phyloP scores from a whole-genome alignment of 2,797 vertebrate species.

The Anomalospiza imberbis region DNA sequence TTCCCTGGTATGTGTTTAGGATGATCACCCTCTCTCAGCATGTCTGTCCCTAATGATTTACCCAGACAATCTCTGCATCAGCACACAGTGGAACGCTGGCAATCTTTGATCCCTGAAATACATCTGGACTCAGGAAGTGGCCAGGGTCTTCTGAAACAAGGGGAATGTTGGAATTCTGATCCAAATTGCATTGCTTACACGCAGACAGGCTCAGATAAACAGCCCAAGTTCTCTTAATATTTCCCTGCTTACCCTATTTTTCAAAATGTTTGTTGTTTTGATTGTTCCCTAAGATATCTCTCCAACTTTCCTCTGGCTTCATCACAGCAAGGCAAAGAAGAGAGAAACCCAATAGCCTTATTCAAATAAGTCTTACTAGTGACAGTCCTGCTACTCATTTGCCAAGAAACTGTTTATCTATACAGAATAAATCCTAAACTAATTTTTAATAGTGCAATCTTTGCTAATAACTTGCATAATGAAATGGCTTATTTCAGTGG shows the following conservation, averaged over 20 bases:
- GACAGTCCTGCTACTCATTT: not conserved
- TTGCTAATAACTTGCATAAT: slow-evolving; percentile 9
- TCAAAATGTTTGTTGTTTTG: slow-evolving; percentile 50
- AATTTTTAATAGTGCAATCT: not conserved
- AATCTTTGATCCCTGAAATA: not conserved
- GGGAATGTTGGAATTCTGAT: not conserved
- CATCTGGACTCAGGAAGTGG: slow-evolving; percentile 34
- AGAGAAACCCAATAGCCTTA: not conserved
- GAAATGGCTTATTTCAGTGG: not conserved
- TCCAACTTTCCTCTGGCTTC: slow-evolving; percentile 51
- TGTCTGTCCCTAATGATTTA: slow-evolving; percentile 5
- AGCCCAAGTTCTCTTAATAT: not conserved
- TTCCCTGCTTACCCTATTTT: slow-evolving; percentile 20
- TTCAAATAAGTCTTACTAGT: not conserved
- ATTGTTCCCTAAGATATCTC: slow-evolving; percentile 27
- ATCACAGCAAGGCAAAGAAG: not conserved
- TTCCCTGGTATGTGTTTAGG: not conserved
- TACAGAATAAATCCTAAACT: not conserved
- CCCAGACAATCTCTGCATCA: not conserved
- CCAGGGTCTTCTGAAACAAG: slow-evolving; percentile 31
- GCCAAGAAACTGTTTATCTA: slow-evolving; percentile 28
- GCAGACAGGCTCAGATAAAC: slow-evolving; percentile 9
- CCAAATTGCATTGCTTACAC: not conserved
- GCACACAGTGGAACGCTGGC: not conserved
- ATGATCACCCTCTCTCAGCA: not conserved